Percentiles rank a stretch among this genome's conserved stretches.
Evolutionary conservation across 2,888 invertebrate genomes (phyloP).

Genomic region (Mechanitis messenoides): DNA sequence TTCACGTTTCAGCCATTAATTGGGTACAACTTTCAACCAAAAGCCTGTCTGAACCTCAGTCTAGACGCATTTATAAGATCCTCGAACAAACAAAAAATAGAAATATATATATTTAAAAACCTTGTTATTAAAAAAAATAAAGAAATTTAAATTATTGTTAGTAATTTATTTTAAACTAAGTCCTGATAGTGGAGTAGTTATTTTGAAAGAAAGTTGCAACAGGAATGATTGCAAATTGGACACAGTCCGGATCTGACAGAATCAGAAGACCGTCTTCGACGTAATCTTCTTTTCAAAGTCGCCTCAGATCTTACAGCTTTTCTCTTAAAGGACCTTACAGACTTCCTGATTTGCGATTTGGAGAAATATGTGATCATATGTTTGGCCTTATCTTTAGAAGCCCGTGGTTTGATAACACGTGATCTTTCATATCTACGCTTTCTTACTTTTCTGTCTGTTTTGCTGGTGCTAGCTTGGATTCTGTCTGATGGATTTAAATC

Average conservation of each 20-base stretch:
- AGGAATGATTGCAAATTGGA: constrained; percentile 20
- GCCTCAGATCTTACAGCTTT: constrained; percentile 11
- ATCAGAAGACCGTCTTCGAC: neutral
- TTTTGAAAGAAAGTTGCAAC: constrained; percentile 13
- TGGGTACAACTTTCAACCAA: too few species aligned
- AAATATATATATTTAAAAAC: too few species aligned
- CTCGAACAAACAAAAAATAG: too few species aligned
- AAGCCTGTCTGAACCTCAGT: too few species aligned
- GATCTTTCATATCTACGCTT: constrained; percentile 9
- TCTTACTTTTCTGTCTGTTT: constrained; percentile 10
- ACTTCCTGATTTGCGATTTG: constrained; percentile 2
- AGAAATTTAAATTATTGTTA: neutral
- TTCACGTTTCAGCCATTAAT: too few species aligned
- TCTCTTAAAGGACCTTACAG: constrained; percentile 9
- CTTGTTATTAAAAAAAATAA: neutral
- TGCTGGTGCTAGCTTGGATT: constrained; percentile 18
- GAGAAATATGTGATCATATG: constrained; percentile 33
- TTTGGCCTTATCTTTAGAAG: constrained; percentile 39
- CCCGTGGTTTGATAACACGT: constrained; percentile 36
- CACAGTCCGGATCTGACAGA: constrained; percentile 8
- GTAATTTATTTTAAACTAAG: neutral
- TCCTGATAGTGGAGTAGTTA: neutral
- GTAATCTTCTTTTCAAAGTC: neutral
- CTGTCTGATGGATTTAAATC: constrained; percentile 4
- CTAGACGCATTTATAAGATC: too few species aligned